Evolutionary conservation across 1,140 invertebrate genomes (phyloP), one percentile per base, ranked within the genome.

Genomic region (Hylaeus volcanicus): DNA sequence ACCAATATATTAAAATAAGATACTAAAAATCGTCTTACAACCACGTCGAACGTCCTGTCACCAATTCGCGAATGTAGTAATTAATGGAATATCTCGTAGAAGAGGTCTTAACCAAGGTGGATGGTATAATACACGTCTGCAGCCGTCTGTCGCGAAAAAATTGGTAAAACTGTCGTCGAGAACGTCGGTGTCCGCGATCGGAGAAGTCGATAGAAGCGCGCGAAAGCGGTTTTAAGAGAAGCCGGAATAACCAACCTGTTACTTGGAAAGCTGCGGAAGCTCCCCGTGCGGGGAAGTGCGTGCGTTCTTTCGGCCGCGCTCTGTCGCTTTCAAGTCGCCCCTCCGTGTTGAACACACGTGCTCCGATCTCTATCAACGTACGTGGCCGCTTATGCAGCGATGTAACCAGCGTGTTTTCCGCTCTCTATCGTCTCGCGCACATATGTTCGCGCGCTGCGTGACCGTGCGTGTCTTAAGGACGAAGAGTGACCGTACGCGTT

Each of bases 171-270:
- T 8, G 5, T 12, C 4, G 6, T 26, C 26, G 26, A 26, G 1
- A 6, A 6, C 26, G 15, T n/a, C 60, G n/a, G 6, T 45, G 15
- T 26, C 1, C n/a, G 37, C 51, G 51, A 56, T 45, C 4, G 15
- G 48, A 45, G 65, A n/a, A 37, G 58, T 53, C 37, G 77, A 70
- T 74, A 14, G 72, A 65, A 79, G 53, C 53, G 77, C 79, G 73
- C 73, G 61, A 79, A 56, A 79, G 51, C 41, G n/a, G 55, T 55
- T 68, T 75, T 74, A 61, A 61, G 60, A 74, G 56, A 63, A 53
- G 55, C n/a, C 73, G 43, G 55, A 60, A 80, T 80, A 73, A 93
- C 92, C 92, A 93, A 93, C 92, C 92, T 93, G 92, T 93, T 93
- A 93, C 92, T 93, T 92, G 82, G 6, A 78, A 68, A 64, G 64